A percentile compares a stretch with the other conserved stretches of the same genome.
These are phyloP conservation scores for Acanthurus leucopareius DNA, from an alignment of 2,797 vertebrate genomes.

Conservation along the genomic window DNA sequence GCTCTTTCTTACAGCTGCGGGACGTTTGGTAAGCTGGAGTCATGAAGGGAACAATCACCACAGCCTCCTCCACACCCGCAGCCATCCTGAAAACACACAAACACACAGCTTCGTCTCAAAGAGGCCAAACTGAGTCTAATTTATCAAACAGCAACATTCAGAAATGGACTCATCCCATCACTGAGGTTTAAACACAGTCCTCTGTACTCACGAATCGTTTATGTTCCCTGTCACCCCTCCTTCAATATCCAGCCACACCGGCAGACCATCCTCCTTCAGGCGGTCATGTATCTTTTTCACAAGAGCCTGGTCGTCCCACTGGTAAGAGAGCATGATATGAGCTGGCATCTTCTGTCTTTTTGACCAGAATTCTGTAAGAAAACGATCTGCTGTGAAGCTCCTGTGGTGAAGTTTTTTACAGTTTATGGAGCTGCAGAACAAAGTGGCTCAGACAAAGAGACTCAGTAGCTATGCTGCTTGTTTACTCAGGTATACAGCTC, in stretches of 20 bases:
- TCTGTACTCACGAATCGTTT: constrained; percentile 67
- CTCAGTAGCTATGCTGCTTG: constrained; percentile 28
- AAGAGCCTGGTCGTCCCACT: constrained; percentile 75
- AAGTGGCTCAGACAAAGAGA: constrained; percentile 20
- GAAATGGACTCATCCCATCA: too few relatives aligned
- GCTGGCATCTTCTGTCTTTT: constrained; percentile 38
- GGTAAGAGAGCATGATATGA: constrained; percentile 78
- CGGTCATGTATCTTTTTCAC: constrained; percentile 68
- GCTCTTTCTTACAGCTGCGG: constrained; percentile 78
- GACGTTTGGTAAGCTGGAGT: constrained; percentile 76
- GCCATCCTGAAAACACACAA: constrained; percentile 66
- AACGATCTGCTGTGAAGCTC: background rate
- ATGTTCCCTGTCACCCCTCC: constrained; percentile 77
- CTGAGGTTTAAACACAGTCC: background rate
- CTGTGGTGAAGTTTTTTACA: background rate
- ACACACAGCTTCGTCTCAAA: background rate
- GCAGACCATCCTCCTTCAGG: constrained; percentile 69
- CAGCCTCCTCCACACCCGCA: constrained; percentile 75
- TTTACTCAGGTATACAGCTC: constrained; percentile 49
- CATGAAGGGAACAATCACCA: constrained; percentile 74
- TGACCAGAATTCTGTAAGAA: background rate
- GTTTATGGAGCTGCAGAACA: constrained; percentile 12
- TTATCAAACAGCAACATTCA: too few relatives aligned
- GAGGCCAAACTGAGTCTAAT: background rate
- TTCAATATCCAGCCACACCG: constrained; percentile 78